Evolutionary conservation across 1,140 invertebrate species (phyloP), one percentile per base, ranked within the genome.

Genomic region (Euwallacea similis): DNA sequence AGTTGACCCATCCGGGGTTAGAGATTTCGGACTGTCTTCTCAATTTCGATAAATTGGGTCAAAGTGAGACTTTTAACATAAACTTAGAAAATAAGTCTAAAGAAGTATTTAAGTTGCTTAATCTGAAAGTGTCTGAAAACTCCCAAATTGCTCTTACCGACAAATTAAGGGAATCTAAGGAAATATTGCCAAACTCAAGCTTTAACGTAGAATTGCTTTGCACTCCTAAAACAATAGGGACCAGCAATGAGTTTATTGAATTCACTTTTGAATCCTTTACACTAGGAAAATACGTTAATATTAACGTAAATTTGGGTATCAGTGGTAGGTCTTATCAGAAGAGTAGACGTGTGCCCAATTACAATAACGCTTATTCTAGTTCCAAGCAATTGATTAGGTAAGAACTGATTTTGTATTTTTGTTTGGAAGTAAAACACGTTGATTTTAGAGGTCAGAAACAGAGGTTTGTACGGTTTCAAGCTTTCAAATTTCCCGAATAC

Each of bases 261-360:
- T 88, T 87, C 64, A 78, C 75, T 74, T 92, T 88, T 77, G 82
- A 82, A 72, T 73, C 75, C 67, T 90, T 86, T 76, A 80, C 83
- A 72, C 85, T 91, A 63, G 85, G 83, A 42, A 82, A 87, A 10
- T 79, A 82, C 42, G 77, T 90, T 61, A 76, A 76, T 41, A 84
- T 88, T 13, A 80, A 78, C 11, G 84, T 88, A 9, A 78, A 78
- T 75, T 50, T 77, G 13, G 46, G 60, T 13, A 63, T 13, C 7
- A 55, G 9, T 47, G 53, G 53, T 7, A 47, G 42, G 6, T 50
- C 78, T 61, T 73, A 66, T 65, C 69, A 68, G 42, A 69, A 46
- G n/a, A n/a, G 21, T n/a, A 71, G 55, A 10, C 59, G 43, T 16
- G 11, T 2, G 6, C 55, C 21, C 6, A 72, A 74, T 66, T 73